Base-by-base conservation (phyloP, 2,888 invertebrate species). In the Rotaria sp. region DNA sequence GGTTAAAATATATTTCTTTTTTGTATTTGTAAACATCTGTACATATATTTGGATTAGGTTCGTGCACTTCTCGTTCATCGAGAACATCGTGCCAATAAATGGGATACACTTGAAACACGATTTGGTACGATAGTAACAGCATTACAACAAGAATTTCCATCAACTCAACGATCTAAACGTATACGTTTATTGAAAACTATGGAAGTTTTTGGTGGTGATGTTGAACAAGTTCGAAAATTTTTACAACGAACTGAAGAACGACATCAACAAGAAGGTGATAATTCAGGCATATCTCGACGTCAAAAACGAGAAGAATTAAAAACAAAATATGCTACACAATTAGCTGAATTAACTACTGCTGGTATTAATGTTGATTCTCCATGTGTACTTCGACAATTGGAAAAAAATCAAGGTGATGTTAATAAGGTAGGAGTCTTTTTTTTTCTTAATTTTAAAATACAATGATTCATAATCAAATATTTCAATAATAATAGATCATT, bases 141-240 rank as follows among this genome's bases (percentile, higher is more conserved):
- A 26, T n/a, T 80, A n/a, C 80, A 80, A 80, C 80, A 80, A 45
- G 41, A 80, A 13, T 2, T 10, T n/a, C 41, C 80, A 45, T 45
- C 80, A 4, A 15, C 3, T n/a, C 41, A n/a, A 45, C 13, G 45
- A 4, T 11, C 10, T 2, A 80, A 45, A 80, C 80, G 45, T n/a
- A 11, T 26, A 1, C 41, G 26, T 45, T 26, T 80, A 80, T n/a
- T 41, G 26, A 45, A n/a, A 80, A 18, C 21, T 4, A 80, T 80
- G 80, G 41, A 41, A 80, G 26, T 45, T 80, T 80, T 41, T 45
- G 21, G n/a, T 45, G 80, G 80, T 45, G 80, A 80, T 80, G 80
- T 80, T 41, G 80, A 80, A 4, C 10, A 26, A 45, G 45, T 80
- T 45, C 45, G 26, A n/a, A 80, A 80, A 45, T 41, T 41, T 45